These are phyloP conservation scores for Brachionus manjavacas DNA, from an alignment of 1,140 invertebrate genomes.

Conservation along the genomic window DNA sequence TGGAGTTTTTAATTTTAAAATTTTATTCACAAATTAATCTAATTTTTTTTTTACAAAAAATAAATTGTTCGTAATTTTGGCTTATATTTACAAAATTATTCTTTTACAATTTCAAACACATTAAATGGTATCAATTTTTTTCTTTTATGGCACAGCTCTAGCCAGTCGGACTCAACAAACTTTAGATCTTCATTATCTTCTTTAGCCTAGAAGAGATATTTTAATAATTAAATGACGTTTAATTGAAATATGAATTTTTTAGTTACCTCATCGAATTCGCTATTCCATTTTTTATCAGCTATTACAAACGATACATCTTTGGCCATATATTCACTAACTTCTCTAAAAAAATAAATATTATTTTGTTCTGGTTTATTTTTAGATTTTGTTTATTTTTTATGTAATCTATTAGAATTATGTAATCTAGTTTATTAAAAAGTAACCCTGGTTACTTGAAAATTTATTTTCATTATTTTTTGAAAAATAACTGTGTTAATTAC, in stretches of 20 bases:
- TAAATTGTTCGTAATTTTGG: conserved; percentile 11
- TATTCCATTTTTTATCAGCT: conserved; percentile 29
- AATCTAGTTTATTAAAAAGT: not conserved
- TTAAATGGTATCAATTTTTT: conserved; percentile 9
- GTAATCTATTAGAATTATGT: not conserved
- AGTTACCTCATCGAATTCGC: conserved; percentile 19
- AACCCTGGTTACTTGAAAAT: not conserved
- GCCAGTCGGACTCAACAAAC: conserved; percentile 19
- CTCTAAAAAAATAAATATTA: conserved; percentile 15
- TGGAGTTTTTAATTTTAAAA: not conserved
- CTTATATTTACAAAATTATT: not conserved
- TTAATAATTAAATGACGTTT: not conserved
- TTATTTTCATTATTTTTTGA: not conserved
- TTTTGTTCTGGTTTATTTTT: not conserved
- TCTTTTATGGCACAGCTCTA: not conserved
- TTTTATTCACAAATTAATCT: not conserved
- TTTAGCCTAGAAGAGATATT: not conserved
- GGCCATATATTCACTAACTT: conserved; percentile 28
- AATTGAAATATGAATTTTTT: not conserved
- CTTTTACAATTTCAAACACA: conserved; percentile 5
- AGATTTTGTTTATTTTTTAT: not conserved
- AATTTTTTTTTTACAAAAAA: not conserved
- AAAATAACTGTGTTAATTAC: not conserved
- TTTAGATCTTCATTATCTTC: conserved; percentile 26
- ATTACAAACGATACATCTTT: not conserved